Evolutionary conservation across 2,797 vertebrate species (phyloP).

Genomic region (Aeoliscus strigatus): DNA sequence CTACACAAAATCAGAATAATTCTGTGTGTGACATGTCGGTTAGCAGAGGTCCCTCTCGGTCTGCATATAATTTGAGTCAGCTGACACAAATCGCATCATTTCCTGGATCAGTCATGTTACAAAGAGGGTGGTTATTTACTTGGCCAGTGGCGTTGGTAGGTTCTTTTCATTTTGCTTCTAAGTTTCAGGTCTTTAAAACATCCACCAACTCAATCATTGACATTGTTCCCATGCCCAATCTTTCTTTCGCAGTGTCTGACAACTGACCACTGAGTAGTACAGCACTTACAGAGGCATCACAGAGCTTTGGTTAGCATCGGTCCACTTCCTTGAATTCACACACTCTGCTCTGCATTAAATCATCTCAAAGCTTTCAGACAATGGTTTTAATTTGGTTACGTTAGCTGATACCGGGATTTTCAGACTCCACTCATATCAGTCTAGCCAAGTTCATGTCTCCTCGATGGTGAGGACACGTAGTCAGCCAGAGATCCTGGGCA

Average conservation of each 20-base stretch:
- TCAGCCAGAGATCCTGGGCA: slow-evolving; percentile 10
- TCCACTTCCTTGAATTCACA: slow-evolving; percentile 33
- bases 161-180: slow-evolving; percentile 2
- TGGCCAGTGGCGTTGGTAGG: not conserved
- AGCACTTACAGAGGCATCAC: slow-evolving; percentile 18
- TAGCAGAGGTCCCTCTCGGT: slow-evolving; percentile 53
- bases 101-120: slow-evolving; percentile 19
- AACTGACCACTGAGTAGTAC: no score
- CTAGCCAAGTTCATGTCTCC: not conserved
- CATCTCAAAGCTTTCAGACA: slow-evolving; percentile 10
- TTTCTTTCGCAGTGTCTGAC: no score
- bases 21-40: slow-evolving; percentile 10
- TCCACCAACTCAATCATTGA: no score
- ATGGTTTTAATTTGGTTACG: slow-evolving; percentile 18
- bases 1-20: not conserved
- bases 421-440: not conserved
- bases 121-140: slow-evolving; percentile 6
- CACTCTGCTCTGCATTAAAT: slow-evolving; percentile 17
- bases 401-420: slow-evolving; percentile 2
- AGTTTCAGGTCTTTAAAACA: no score
- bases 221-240: no score
- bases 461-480: not conserved
- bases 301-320: slow-evolving; percentile 17
- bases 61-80: slow-evolving; percentile 12
- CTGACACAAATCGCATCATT: slow-evolving; percentile 10